Evolutionary conservation across 2,888 invertebrate species (phyloP).

Genomic region (Drosophila kuntzei): DNA sequence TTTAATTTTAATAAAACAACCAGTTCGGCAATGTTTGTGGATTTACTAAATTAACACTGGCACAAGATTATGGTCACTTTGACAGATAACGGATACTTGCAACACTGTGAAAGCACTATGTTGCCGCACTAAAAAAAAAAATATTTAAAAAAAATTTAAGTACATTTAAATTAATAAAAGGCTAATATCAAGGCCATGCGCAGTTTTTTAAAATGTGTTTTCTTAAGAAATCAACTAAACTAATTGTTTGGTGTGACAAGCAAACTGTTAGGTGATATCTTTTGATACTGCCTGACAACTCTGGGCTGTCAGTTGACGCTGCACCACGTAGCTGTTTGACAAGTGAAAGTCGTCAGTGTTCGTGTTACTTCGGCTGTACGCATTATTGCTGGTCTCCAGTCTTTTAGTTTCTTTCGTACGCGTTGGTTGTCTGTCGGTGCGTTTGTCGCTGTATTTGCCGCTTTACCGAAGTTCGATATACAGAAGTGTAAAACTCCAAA

Average conservation of each 20-base stretch:
- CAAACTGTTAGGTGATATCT: neutral
- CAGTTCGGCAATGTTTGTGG: neutral
- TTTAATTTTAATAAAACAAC: neutral
- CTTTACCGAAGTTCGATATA: conserved; percentile 18
- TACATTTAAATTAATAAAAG: neutral
- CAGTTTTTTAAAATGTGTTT: neutral
- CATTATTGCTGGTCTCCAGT: conserved; percentile 50
- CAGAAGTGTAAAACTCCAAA: conserved; percentile 34
- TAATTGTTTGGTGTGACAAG: neutral
- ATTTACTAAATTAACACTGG: rapidly evolving
- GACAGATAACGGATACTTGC: conserved; percentile 14
- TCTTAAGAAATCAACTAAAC: neutral
- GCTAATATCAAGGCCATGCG: neutral
- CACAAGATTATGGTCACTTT: conserved; percentile 2
- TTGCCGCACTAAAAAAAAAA: conserved; percentile 16
- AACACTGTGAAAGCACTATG: neutral
- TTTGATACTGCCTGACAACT: conserved; percentile 36
- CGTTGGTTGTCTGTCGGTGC: conserved; percentile 43
- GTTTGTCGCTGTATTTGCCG: conserved; percentile 35
- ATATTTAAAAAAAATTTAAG: neutral
- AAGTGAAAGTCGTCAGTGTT: conserved; percentile 68
- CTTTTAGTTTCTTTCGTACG: conserved; percentile 52
- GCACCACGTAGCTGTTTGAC: conserved; percentile 75
- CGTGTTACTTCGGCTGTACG: conserved; percentile 57
- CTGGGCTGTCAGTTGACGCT: conserved; percentile 63